phyloP scores from a whole-genome alignment of 2,888 invertebrate genomes.

The Machimus rusticus region DNA sequence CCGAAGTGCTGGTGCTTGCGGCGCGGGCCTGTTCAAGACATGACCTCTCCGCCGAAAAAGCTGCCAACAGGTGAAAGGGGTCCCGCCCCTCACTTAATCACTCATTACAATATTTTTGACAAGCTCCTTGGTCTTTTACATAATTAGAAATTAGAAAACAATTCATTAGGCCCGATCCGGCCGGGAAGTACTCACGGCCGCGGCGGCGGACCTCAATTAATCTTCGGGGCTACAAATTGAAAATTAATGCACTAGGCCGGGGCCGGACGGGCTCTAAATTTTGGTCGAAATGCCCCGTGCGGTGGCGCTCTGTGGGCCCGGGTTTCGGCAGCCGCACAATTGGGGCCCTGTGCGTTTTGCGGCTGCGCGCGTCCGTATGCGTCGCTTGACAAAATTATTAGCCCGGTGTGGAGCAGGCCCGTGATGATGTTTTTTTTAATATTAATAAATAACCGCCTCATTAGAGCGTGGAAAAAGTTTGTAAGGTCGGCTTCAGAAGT shows the following conservation, averaged over 20 bases:
- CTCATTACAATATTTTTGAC: conserved; percentile 37
- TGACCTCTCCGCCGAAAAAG: conserved; percentile 7
- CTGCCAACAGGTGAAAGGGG: conserved; percentile 26
- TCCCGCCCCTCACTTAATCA: conserved; percentile 34
- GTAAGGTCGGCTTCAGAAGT: conserved; percentile 32
- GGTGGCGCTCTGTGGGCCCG: neutral
- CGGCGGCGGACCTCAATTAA: conserved; percentile 4
- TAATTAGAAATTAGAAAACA: conserved; percentile 37
- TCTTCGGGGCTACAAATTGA: conserved; percentile 25
- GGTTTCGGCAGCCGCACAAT: neutral
- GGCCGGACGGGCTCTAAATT: neutral
- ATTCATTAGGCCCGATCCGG: conserved; percentile 12
- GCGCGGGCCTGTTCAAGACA: neutral
- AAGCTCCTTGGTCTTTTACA: conserved; percentile 35
- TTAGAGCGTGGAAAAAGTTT: conserved; percentile 15
- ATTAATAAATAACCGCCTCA: conserved; percentile 36
- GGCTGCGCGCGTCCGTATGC: neutral
- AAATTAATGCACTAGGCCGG: neutral
- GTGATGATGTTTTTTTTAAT: neutral
- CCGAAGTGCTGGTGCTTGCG: neutral
- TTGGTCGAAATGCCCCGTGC: neutral
- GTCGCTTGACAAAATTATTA: conserved; percentile 23
- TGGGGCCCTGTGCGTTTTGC: neutral
- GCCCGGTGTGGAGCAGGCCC: neutral
- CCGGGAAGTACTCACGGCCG: neutral